A percentile compares a stretch with the other conserved stretches of the same genome.
Conservation (phyloP, 2,888 invertebrate genomes). For the Pachymerium ferrugineum region DNA sequence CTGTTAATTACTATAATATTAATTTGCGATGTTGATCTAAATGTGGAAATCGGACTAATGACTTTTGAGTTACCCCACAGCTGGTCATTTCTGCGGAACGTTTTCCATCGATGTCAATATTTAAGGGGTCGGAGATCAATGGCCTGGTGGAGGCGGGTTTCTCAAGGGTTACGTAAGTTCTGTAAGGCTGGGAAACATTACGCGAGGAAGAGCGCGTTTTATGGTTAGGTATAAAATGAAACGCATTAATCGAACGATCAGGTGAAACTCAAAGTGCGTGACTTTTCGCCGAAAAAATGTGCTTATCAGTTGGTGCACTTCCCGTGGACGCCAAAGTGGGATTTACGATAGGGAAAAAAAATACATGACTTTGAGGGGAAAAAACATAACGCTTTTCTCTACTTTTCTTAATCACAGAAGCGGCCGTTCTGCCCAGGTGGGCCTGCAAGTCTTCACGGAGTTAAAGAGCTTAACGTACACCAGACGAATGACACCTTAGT, state of each 20-base stretch:
- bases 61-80: not conserved
- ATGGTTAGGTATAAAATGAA: not conserved
- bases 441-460: not conserved
- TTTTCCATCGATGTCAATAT: not conserved
- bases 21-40: not conserved
- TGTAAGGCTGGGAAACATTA: not conserved
- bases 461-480: not conserved
- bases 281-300: not conserved
- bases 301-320: not conserved
- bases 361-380: not conserved
- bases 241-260: not conserved
- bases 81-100: not conserved
- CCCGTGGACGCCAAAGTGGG: not conserved
- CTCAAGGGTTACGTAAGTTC: conserved; percentile 7
- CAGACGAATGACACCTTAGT: no score
- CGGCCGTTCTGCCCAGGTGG: not conserved
- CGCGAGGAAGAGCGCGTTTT: not conserved
- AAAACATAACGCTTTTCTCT: not conserved
- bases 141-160: not conserved
- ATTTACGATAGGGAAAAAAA: not conserved
- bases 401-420: not conserved
- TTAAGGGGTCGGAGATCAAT: not conserved
- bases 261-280: not conserved
- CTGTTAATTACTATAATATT: not conserved
- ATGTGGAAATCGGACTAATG: not conserved